Evolutionary conservation across 2,888 invertebrate species (phyloP).

Genomic region (Drosophila vallismaia): DNA sequence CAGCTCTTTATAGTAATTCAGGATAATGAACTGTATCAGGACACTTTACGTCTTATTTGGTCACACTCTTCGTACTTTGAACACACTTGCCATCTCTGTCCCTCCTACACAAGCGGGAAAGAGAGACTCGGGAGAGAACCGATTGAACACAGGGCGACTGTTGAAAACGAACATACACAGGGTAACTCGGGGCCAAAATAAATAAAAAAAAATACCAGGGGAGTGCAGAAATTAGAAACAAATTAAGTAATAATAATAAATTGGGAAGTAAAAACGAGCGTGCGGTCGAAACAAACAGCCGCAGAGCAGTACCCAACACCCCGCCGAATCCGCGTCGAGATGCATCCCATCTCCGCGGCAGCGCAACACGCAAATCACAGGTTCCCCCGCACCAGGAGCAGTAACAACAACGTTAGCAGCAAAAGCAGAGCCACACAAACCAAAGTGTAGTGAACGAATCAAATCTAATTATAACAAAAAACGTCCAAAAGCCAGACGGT

Average conservation of each 20-base stretch:
- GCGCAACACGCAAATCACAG: slow-evolving; percentile 58
- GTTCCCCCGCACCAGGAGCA: slow-evolving; percentile 41
- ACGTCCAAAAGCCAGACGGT: slow-evolving; percentile 49
- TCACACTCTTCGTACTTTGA: neutral
- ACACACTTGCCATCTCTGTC: neutral
- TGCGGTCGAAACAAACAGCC: slow-evolving; percentile 39
- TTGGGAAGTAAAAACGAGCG: slow-evolving; percentile 35
- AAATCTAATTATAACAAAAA: slow-evolving; percentile 72
- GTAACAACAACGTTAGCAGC: slow-evolving; percentile 41
- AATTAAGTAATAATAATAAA: slow-evolving; percentile 52
- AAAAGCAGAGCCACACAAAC: slow-evolving; percentile 60
- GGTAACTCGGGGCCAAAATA: slow-evolving; percentile 2
- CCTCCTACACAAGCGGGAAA: neutral
- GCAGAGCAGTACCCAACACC: slow-evolving; percentile 13
- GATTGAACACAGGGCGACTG: neutral
- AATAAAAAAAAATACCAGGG: slow-evolving; percentile 2
- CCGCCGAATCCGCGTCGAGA: slow-evolving; percentile 24
- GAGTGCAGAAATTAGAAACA: slow-evolving; percentile 39
- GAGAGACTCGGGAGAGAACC: neutral
- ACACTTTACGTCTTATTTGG: neutral
- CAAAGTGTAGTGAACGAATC: slow-evolving; percentile 66
- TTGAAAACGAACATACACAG: neutral
- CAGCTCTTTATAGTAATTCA: neutral
- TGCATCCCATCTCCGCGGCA: slow-evolving; percentile 33
- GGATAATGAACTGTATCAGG: neutral